Base-by-base conservation (phyloP, 2,888 invertebrate genomes). In the Hesperia comma region DNA sequence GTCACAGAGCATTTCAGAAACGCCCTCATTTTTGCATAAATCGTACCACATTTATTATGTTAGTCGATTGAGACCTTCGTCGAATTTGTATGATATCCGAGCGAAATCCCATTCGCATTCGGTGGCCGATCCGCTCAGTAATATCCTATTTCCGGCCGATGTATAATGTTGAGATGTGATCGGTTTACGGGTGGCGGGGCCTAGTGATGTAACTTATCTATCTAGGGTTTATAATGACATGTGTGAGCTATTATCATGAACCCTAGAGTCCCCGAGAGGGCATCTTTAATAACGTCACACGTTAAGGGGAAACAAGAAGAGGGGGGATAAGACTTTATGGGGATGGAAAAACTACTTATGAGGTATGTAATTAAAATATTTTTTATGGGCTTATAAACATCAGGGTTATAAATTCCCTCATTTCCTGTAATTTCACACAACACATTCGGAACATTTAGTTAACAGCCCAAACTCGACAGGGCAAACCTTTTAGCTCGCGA, bases 401-500 rank as follows among this genome's bases (percentile, higher is more conserved):
- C 21, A 26, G n/a, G n/a, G n/a, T n/a, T n/a, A n/a, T n/a, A n/a
- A 32, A 53, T 14, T 26, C 5, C 26, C 26, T 26, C 5, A 2
- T 4, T 26, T 32, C 12, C 40, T 15, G 26, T 40, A 57, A 57
- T 41, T 64, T 17, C 15, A 8, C 21, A 19, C 21, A 43, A 53
- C 58, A 41, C n/a, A 64, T 53, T 58, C n/a, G n/a, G 41, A 58
- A 43, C 51, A 64, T 64, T 41, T 60, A 14, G 37, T 41, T 51
- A 41, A 41, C 41, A 19, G 19, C 53, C 41, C n/a, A 53, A 40
- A 63, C 49, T 41, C 51, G 19, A 64, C 64, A 60, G 17, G 54
- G 33, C 12, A 60, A 66, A 53, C 58, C 64, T 66, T 66, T 66
- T 66, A 66, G 33, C 53, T 53, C n/a, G 8, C 26, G 14, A 19